Evolutionary conservation across 2,113 vertebrate species (phyloP).

Genomic region (Misgurnus mizolepis): DNA sequence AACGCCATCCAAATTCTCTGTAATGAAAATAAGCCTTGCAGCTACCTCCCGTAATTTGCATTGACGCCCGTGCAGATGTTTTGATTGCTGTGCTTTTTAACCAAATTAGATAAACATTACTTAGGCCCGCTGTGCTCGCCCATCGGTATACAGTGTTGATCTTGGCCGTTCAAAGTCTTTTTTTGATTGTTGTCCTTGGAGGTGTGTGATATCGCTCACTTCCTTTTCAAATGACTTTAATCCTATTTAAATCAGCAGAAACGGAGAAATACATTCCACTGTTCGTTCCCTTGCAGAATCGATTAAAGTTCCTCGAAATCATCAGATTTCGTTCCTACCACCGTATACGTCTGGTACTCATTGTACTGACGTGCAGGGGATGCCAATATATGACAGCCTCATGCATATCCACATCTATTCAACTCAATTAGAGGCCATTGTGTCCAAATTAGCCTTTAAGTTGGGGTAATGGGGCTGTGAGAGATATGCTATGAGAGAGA

Average conservation of each 20-base stretch:
- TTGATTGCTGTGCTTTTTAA: constrained; percentile 24
- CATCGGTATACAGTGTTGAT: not conserved
- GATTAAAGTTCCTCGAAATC: not conserved
- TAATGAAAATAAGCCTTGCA: not conserved
- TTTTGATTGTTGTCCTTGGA: constrained; percentile 13
- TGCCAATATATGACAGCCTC: not conserved
- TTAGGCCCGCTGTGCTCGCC: not conserved
- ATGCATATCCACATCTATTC: not conserved
- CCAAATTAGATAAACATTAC: constrained; percentile 13
- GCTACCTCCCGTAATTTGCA: constrained; percentile 7
- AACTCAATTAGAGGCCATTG: not conserved
- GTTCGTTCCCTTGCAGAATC: not conserved
- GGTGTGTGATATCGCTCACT: not conserved
- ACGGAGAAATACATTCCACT: not conserved
- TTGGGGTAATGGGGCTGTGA: not conserved
- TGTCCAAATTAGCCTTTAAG: constrained; percentile 4
- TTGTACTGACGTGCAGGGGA: not conserved
- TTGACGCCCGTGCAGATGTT: constrained; percentile 5
- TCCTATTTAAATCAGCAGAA: constrained; percentile 20
- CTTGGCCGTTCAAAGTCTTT: not conserved
- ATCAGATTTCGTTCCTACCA: not conserved
- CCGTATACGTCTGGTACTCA: no score
- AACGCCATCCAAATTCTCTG: not conserved
- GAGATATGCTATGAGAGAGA: not conserved
- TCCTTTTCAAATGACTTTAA: not conserved